Evolutionary conservation across 2,797 vertebrate genomes (phyloP).

Genomic region (Falco concolor): DNA sequence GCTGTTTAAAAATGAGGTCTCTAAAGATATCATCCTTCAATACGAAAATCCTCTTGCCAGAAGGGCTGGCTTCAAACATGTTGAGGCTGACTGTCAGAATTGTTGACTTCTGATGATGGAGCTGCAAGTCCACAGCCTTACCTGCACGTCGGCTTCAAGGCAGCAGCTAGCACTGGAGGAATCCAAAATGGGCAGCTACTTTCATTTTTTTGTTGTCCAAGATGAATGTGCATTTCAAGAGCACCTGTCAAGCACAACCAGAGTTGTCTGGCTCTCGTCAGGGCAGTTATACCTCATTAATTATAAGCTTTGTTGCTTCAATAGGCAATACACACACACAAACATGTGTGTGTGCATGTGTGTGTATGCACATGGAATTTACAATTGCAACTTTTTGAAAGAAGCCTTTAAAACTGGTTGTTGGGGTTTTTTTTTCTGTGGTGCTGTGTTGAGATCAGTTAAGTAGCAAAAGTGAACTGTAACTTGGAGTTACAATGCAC

Average conservation of each 20-base stretch:
- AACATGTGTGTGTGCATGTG: too few species aligned
- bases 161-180: background rate
- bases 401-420: background rate
- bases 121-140: background rate
- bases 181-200: background rate
- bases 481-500: background rate
- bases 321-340: background rate
- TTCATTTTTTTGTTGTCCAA: background rate
- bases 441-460: background rate
- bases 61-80: background rate
- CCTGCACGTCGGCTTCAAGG: background rate
- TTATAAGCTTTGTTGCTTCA: background rate
- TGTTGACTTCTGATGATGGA: background rate
- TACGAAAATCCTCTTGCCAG: background rate
- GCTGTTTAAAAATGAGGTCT: slow-evolving; percentile 28
- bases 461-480: background rate
- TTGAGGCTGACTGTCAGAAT: background rate
- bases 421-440: background rate
- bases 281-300: background rate
- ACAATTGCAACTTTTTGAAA: background rate
- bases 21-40: slow-evolving; percentile 27
- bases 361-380: background rate
- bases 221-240: background rate
- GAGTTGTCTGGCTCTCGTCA: background rate
- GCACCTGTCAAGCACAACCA: background rate